Evolutionary conservation across 64 coral and sea anemone species (phyloP), one percentile per base, ranked within the genome.

Genomic region (Catalaphyllia jardinei): DNA sequence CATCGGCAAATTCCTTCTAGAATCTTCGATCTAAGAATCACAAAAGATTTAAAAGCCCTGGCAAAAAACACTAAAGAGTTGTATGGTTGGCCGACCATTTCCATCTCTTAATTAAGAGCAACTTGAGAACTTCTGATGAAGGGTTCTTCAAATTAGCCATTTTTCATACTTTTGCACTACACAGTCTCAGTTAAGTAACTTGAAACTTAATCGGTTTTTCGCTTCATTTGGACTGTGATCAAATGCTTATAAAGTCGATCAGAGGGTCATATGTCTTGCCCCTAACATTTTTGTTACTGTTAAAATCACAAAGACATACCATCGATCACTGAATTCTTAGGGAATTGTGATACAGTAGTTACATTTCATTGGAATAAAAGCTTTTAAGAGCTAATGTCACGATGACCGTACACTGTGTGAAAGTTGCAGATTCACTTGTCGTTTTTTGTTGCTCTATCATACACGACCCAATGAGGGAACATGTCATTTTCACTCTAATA

Each of bases 1-100:
- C 63, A 85, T 85, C 62, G 31, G 19, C 62, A 71, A 67, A 85
- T 85, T 71, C 81, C 81, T 85, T 85, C 81, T 85, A 69, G 81
- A 85, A 85, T 85, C 31, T 71, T 85, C 81, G 22, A 65, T 83
- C 30, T 4, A 13, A 71, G 25, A 42, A 50, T 71, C 15, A 85
- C 81, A 85, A 85, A 71, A 85, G 81, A 71, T 71, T 39, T 71
- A 71, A 64, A 85, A 81, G 79, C 14, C 59, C 18, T 50, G 12
- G 14, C 62, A 46, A 35, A 51, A 85, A 22, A 51, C 13, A 57
- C 54, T 13, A 57, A 57, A 12, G 81, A 27, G 65, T 25, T 24
- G 0, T 24, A 27, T 14, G 38, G 24, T 46, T 65, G 35, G 25
- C 24, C 13, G n/a, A 38, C 49, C 62, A 65, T 9, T 35, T 27